A percentile compares a stretch with the other conserved stretches of the same genome.
Conservation (phyloP, 2,888 invertebrate species). For the Cantharis rufa region DNA sequence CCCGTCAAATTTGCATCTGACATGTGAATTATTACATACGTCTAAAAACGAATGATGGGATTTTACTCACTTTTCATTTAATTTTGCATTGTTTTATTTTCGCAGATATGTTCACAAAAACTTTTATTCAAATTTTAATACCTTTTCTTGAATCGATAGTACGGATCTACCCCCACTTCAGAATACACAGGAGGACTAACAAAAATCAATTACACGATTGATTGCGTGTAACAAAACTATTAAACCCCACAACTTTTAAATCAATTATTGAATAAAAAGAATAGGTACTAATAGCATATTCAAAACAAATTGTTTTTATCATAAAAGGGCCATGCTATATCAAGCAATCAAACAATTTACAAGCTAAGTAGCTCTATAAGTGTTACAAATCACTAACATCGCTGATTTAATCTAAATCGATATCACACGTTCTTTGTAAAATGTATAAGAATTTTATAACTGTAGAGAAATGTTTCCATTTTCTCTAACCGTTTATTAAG, state of each 20-base stretch:
- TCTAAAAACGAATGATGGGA: slow-evolving; percentile 3
- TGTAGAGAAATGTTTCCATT: not conserved
- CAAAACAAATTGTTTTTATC: not conserved
- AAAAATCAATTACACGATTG: not conserved
- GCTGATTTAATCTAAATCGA: not conserved
- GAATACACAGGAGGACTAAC: not conserved
- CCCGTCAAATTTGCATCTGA: slow-evolving; percentile 4
- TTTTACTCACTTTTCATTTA: slow-evolving; percentile 2
- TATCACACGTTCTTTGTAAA: not conserved
- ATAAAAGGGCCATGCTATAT: not conserved
- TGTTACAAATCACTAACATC: not conserved
- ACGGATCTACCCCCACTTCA: not conserved
- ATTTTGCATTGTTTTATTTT: slow-evolving; percentile 1
- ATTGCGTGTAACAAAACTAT: not conserved
- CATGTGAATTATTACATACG: slow-evolving; percentile 3
- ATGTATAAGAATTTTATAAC: not conserved
- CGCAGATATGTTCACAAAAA: not conserved
- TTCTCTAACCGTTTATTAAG: not conserved
- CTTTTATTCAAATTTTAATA: not conserved
- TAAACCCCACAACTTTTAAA: not conserved
- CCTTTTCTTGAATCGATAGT: not conserved
- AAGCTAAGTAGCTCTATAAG: not conserved
- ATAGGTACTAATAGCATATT: not conserved
- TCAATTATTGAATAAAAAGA: not conserved
- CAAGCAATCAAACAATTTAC: not conserved